A percentile compares a stretch with the other conserved stretches of the same genome.
Evolutionary conservation across 53 echinoderm and acorn worm genomes (phyloP).

Genomic region (Paracentrotus lividus): DNA sequence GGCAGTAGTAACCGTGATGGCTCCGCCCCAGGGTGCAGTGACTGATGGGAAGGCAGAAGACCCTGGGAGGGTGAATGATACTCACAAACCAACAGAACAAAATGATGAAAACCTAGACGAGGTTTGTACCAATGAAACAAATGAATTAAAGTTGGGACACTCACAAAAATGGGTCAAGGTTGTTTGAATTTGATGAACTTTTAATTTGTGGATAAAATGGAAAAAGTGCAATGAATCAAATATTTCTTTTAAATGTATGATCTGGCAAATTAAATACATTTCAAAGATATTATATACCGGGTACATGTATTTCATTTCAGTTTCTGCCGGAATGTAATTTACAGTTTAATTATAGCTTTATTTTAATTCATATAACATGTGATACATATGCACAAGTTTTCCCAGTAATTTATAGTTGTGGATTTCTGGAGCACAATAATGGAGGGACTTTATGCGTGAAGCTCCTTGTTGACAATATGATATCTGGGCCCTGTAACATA

Average conservation of each 20-base stretch:
- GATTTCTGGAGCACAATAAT: too few relatives aligned
- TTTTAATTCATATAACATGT: too few relatives aligned
- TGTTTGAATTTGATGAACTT: neutral
- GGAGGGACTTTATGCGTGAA: too few relatives aligned
- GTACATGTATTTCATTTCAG: too few relatives aligned
- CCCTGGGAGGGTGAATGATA: constrained; percentile 31
- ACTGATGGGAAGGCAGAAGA: constrained; percentile 22
- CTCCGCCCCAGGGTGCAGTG: constrained; percentile 8
- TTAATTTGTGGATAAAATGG: neutral
- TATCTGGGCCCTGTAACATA: too few relatives aligned
- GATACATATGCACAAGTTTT: too few relatives aligned
- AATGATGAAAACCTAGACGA: neutral
- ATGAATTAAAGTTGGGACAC: neutral
- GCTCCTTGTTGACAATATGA: too few relatives aligned
- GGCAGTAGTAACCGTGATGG: constrained; percentile 33
- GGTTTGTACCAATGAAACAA: neutral
- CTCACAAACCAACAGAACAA: neutral
- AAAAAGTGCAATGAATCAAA: neutral
- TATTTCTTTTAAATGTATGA: neutral
- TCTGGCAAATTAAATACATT: neutral
- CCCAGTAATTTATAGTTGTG: too few relatives aligned
- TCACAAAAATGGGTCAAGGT: neutral
- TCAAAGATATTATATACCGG: neutral
- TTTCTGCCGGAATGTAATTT: too few relatives aligned
- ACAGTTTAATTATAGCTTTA: too few relatives aligned